A percentile compares a stretch with the other conserved stretches of the same genome.
These are phyloP conservation scores for Tachystola acroxantha DNA, from an alignment of 2,888 invertebrate genomes.

Conservation along the genomic window DNA sequence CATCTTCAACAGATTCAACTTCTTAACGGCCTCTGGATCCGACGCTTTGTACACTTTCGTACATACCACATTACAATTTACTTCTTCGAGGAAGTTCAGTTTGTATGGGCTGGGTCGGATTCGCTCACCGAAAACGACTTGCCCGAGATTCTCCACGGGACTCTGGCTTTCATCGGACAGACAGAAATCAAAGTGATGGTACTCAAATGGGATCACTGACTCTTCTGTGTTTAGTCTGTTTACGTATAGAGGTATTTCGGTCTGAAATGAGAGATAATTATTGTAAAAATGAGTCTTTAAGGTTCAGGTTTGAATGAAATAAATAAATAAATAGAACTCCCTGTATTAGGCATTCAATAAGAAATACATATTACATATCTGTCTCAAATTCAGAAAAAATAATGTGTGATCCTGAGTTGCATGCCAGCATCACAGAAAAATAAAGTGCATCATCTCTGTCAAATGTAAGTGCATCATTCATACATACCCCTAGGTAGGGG, in stretches of 20 bases:
- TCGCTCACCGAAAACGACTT: slow-evolving; percentile 99
- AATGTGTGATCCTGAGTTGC: too few species aligned
- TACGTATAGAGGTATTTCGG: slow-evolving; percentile 92
- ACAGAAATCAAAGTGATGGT: slow-evolving; percentile 98
- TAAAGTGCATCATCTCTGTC: too few species aligned
- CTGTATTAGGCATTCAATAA: too few species aligned
- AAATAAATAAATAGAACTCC: too few species aligned
- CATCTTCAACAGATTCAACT: slow-evolving; percentile 90
- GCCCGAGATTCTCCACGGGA: slow-evolving; percentile 98
- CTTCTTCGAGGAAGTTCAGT: slow-evolving; percentile 88
- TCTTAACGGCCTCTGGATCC: slow-evolving; percentile 80
- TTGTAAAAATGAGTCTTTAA: neutral
- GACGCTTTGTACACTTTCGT: slow-evolving; percentile 84
- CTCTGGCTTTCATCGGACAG: slow-evolving; percentile 85
- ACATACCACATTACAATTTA: slow-evolving; percentile 79
- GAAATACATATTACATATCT: too few species aligned
- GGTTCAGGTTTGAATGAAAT: too few species aligned
- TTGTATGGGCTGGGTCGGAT: slow-evolving; percentile 96
- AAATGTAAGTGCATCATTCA: too few species aligned
- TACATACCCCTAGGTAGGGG: too few species aligned
- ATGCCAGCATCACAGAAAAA: too few species aligned
- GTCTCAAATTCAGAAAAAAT: too few species aligned
- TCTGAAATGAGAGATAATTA: too few species aligned
- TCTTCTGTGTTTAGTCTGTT: slow-evolving; percentile 99
- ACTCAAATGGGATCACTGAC: slow-evolving; percentile 98